Base-by-base conservation (phyloP, 1,140 invertebrate species). In the Triops longicaudatus region DNA sequence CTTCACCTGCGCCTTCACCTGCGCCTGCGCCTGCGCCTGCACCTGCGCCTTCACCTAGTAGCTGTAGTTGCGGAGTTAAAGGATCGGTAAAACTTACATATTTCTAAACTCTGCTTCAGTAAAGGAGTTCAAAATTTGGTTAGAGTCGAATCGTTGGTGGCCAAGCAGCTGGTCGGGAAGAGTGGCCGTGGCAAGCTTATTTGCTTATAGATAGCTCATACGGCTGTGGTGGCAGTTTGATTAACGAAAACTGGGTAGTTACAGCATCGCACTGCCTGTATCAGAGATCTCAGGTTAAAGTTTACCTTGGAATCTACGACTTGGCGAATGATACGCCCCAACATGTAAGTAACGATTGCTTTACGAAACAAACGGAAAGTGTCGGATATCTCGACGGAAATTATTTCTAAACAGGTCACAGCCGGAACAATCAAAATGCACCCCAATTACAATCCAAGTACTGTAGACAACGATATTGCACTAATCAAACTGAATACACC, bases 391-490 rank as follows among this genome's bases (percentile, higher is more conserved):
- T 17, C 22, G 6, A 63, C 10, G 1, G 22, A 63, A 63, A 14
- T 6, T 6, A 63, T 22, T 1, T 7, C 31, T 7, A 4, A 37
- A 22, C 1, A 63, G 50, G n/a, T 63, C 6, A 63, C 50, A 63
- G 22, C 10, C 22, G 50, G 17, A 22, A 63, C 9, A 41, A 82
- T 83, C 27, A 80, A 82, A 1, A 77, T 82, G 2, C 85, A 88
- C 80, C 83, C 84, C 3, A 10, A 80, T 0, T 89, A 86, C 79
- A 75, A 83, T 6, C 1, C 4, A 1, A 31, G 26, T 7, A 83
- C 73, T 0, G 77, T 83, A 28, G 79, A 86, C 78, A 87, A 90
- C 79, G 91, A 93, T 80, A 87, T 92, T 7, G 88, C 88, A 0
- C 81, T 93, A 1, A 27, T 92, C 0, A 84, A 82, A 63, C 82